phyloP scores from a whole-genome alignment of 2,797 vertebrate species.

The Cossypha polioptera region DNA sequence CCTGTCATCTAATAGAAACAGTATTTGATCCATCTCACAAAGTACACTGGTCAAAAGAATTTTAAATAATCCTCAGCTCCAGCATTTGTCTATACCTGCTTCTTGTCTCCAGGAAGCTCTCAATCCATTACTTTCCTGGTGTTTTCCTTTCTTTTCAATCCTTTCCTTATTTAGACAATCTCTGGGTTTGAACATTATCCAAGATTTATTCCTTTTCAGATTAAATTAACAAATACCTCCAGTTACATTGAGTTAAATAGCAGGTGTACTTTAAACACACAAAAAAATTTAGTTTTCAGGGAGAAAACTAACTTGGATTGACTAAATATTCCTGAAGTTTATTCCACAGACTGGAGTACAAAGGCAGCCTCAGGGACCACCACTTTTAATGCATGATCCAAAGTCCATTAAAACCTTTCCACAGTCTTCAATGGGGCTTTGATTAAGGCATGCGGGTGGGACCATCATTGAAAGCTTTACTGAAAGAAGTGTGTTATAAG shows the following conservation, averaged over 20 bases:
- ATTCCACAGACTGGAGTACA: background rate
- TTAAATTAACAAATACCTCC: slow-evolving; percentile 51
- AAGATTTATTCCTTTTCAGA: slow-evolving; percentile 44
- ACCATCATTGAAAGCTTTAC: background rate
- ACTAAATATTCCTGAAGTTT: background rate
- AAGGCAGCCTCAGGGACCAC: background rate
- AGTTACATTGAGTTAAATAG: slow-evolving; percentile 38
- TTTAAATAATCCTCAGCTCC: slow-evolving; percentile 63
- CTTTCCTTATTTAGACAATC: slow-evolving; percentile 68
- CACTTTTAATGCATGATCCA: background rate
- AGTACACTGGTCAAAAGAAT: slow-evolving; percentile 56
- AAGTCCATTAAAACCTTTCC: background rate
- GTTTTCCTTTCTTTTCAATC: slow-evolving; percentile 56
- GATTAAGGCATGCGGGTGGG: background rate
- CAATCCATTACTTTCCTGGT: slow-evolving; percentile 45
- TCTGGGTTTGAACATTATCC: slow-evolving; percentile 36
- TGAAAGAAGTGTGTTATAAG: background rate
- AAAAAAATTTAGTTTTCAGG: slow-evolving; percentile 26
- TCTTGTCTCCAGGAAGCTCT: slow-evolving; percentile 58
- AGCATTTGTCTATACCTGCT: slow-evolving; percentile 59
- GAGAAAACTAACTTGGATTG: background rate
- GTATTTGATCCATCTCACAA: slow-evolving; percentile 66
- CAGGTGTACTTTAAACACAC: slow-evolving; percentile 46
- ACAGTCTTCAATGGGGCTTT: background rate
- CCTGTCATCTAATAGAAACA: slow-evolving; percentile 68